Evolutionary conservation across 2,797 vertebrate species (phyloP).

Genomic region (Hozukius guyotensis): DNA sequence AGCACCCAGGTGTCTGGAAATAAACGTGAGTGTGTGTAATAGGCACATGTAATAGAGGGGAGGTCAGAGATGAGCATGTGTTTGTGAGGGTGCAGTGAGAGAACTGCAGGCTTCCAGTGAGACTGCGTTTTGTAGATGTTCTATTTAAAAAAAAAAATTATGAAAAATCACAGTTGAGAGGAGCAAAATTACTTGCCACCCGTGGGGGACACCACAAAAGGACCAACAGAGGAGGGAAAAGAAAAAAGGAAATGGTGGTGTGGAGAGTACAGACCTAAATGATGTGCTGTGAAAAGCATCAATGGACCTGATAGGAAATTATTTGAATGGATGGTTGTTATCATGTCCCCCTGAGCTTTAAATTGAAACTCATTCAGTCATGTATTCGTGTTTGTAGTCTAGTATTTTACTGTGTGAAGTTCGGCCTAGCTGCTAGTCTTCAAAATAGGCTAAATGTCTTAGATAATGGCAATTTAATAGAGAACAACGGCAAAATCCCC

Average conservation of each 20-base stretch:
- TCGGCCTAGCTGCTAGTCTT: neutral
- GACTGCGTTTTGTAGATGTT: constrained; percentile 39
- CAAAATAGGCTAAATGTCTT: neutral
- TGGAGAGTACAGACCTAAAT: constrained; percentile 28
- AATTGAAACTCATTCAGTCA: constrained; percentile 9
- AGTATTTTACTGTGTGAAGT: neutral
- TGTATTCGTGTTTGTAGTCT: neutral
- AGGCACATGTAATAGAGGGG: neutral
- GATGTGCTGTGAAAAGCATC: constrained; percentile 10
- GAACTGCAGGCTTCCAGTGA: constrained; percentile 28
- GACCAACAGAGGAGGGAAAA: constrained; percentile 17
- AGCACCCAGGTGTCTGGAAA: constrained; percentile 7
- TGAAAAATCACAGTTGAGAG: constrained; percentile 57
- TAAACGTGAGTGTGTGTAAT: neutral
- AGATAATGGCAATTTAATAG: neutral
- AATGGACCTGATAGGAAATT: constrained; percentile 1
- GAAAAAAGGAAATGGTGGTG: neutral
- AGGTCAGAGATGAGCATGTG: constrained; percentile 45
- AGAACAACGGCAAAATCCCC: neutral
- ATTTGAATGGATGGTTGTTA: constrained; percentile 23
- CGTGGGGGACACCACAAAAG: constrained; percentile 30
- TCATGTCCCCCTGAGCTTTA: neutral
- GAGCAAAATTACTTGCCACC: constrained; percentile 41
- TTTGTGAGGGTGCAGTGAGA: constrained; percentile 19
- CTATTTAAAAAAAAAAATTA: constrained; percentile 30